Conservation (phyloP, 2,888 invertebrate genomes). For the Athetis lepigone region DNA sequence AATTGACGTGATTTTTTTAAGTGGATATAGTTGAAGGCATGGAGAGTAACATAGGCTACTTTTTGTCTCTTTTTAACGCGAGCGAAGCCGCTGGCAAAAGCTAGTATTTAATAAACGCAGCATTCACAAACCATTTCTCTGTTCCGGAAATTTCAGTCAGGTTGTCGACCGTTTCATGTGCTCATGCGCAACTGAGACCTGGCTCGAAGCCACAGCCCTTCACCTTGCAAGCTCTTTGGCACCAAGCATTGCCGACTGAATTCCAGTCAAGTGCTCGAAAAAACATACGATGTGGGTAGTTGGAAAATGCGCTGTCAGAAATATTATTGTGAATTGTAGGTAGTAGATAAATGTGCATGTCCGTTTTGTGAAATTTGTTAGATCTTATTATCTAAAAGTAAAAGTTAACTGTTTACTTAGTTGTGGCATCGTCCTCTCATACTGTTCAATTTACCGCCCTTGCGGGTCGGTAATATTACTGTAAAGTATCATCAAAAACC, state of each 20-base stretch:
- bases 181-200: constrained; percentile 37
- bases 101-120: too few species aligned
- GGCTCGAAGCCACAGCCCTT: constrained; percentile 61
- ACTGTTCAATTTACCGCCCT: too few species aligned
- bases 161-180: constrained; percentile 59
- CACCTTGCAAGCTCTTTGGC: constrained; percentile 61
- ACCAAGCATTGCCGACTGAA: constrained; percentile 18
- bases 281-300: constrained; percentile 51
- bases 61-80: too few species aligned
- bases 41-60: too few species aligned
- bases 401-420: too few species aligned
- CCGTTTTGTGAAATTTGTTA: neutral
- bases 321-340: constrained; percentile 21
- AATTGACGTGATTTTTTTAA: too few species aligned
- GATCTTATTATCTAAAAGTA: neutral
- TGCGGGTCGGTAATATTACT: too few species aligned
- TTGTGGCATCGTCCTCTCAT: too few species aligned
- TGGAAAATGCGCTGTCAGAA: constrained; percentile 20
- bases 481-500: too few species aligned
- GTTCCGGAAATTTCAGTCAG: constrained; percentile 30
- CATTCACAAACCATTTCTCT: neutral
- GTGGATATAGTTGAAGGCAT: too few species aligned
- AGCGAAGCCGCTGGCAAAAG: too few species aligned
- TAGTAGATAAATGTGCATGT: constrained; percentile 27
- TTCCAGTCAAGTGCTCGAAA: constrained; percentile 45